Percentiles rank a stretch among this genome's conserved stretches.
Evolutionary conservation across 2,113 vertebrate species (phyloP).

Genomic region (Hyaena hyaena): DNA sequence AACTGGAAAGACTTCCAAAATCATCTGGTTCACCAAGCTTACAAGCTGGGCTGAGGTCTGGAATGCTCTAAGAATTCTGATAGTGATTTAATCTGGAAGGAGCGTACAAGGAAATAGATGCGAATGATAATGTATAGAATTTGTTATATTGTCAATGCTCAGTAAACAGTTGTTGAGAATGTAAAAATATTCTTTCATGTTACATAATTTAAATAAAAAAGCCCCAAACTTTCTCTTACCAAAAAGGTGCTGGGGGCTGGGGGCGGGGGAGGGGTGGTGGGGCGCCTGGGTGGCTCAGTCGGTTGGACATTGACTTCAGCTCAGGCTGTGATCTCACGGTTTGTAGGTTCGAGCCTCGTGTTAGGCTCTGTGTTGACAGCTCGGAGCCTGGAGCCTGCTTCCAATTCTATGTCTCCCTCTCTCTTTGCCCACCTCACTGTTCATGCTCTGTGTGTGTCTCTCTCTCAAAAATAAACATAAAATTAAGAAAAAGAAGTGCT

Average conservation of each 20-base stretch:
- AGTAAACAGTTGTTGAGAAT: background rate
- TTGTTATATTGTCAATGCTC: background rate
- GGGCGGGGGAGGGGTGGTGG: no score
- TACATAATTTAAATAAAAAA: background rate
- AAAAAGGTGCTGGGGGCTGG: background rate
- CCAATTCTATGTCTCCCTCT: no score
- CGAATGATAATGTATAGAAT: background rate
- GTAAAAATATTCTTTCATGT: constrained; percentile 15
- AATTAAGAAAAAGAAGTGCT: background rate
- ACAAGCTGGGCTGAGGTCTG: background rate
- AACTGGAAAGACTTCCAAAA: background rate
- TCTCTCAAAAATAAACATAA: no score
- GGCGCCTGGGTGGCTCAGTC: no score
- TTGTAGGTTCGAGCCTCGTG: no score
- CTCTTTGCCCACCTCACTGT: no score
- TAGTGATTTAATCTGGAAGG: background rate
- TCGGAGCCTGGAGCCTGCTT: no score
- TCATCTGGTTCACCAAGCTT: background rate
- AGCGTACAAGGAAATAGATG: background rate
- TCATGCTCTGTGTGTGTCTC: no score
- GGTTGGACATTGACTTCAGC: no score
- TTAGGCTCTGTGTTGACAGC: no score
- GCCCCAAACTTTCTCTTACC: background rate
- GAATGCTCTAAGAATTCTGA: background rate
- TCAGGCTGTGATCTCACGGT: no score